phyloP scores from a whole-genome alignment of 2,888 invertebrate genomes.

The Xestia xanthographa region DNA sequence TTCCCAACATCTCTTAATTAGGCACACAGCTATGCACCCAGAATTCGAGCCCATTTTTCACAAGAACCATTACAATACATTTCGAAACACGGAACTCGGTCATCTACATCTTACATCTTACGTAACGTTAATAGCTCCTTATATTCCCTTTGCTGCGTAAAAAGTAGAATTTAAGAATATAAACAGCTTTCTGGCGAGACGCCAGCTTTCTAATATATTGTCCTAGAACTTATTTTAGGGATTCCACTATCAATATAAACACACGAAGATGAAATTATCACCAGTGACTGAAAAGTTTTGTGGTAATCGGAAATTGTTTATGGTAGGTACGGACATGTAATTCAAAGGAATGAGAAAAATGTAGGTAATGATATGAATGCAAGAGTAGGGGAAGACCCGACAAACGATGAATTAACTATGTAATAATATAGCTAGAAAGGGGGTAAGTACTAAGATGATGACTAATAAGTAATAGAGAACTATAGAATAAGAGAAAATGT shows the following conservation, averaged over 20 bases:
- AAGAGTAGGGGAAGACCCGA: not conserved
- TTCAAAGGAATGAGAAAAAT: not conserved
- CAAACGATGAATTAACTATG: not conserved
- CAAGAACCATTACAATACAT: slow-evolving; percentile 48
- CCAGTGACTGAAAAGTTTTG: not conserved
- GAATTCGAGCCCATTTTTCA: slow-evolving; percentile 45
- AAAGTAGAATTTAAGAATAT: slow-evolving; percentile 52
- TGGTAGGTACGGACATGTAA: not conserved
- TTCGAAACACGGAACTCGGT: slow-evolving; percentile 50
- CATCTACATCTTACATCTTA: slow-evolving; percentile 27
- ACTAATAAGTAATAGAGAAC: not conserved
- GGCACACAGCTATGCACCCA: slow-evolving; percentile 17
- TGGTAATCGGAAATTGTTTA: not conserved
- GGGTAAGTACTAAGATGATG: not conserved
- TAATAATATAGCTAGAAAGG: not conserved
- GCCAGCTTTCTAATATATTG: slow-evolving; percentile 49
- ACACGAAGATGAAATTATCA: not conserved
- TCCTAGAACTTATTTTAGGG: slow-evolving; percentile 48
- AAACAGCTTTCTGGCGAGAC: slow-evolving; percentile 49
- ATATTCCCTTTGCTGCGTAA: slow-evolving; percentile 47
- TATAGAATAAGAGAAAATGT: not conserved
- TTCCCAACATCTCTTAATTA: slow-evolving; percentile 30
- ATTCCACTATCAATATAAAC: slow-evolving; percentile 16
- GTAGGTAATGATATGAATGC: not conserved
- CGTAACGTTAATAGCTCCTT: slow-evolving; percentile 46